Evolutionary conservation across 2,797 vertebrate species (phyloP), one percentile per base, ranked within the genome.

Genomic region (Scolopax rusticola): DNA sequence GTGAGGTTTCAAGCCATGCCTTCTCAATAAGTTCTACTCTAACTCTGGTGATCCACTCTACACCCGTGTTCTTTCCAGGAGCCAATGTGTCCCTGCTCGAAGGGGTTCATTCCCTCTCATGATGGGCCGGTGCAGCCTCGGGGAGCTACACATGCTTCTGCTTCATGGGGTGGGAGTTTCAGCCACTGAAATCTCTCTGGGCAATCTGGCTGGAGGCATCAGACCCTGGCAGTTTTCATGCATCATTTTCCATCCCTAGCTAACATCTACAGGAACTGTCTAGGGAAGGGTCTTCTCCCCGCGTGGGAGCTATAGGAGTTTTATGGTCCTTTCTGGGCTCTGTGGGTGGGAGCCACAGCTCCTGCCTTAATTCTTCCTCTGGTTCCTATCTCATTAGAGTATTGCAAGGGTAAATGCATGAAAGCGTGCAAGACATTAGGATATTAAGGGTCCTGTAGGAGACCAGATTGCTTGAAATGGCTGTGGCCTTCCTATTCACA

Each of bases 101-200:
- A 54, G 14, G 14, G 18, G 2, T 64, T 85, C 4, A 12, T 77
- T 84, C 48, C 60, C 51, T 54, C 51, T 54, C 28, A 54, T 89
- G 18, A 12, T 9, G 57, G 33, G 24, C 28, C 48, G 56, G 14
- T 84, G 63, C 73, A 51, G 36, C 59, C 17, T 1, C 0, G 3
- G 24, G 16, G 16, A 91, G 15, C 19, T 69, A 7, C 0, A 0
- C 6, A 2, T 0, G 0, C 14, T 65, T 89, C 76, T 84, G 24
- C 63, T 75, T 75, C 40, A 16, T 0, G 0, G 19, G 17, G 8
- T 32, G 30, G 32, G 51, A 45, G 17, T 71, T 89, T 84, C 43
- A 73, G 36, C 9, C 25, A 18, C n/a, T 7, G 4, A 82, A 87
- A 51, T 73, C 2, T 79, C 40, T 60, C 36, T 51, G 76, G 54